Evolutionary conservation across 1,140 invertebrate genomes (phyloP), one percentile per base, ranked within the genome.

Genomic region (Antheraea pernyi): DNA sequence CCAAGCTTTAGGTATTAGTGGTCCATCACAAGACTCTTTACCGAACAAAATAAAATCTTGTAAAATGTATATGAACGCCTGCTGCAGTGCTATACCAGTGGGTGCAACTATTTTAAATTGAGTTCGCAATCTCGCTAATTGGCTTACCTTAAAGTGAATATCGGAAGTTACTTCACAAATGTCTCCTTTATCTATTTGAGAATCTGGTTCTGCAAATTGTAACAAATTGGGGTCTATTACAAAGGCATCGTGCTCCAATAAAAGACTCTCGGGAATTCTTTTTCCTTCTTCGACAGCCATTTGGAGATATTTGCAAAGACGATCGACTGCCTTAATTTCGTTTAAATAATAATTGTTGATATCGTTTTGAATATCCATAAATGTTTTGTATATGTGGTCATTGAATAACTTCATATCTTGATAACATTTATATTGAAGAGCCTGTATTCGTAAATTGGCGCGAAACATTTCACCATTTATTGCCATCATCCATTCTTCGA

Each of bases 271-370:
- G 65, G 91, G 85, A 46, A 94, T 85, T 64, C 74, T 71, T 75
- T 73, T 83, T 58, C 91, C 92, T 62, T 88, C 83, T 86, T 95
- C 94, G 58, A 95, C 92, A 3, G 94, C 94, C 74, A 89, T 85
- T 73, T 90, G 86, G 53, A 95, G 86, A 61, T 94, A 89, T 61
- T 92, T 90, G 67, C 93, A 93, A 59, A 94, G 83, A 18, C 92
- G 83, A 72, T 94, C 88, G 7, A 95, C 92, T 72, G 92, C 93
- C 73, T 92, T 85, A 19, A 94, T 89, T 79, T 95, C 94, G 42
- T 87, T 89, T 42, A 86, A 64, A 73, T 95, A 95, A 76, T 93
- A 89, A n/a, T 81, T 79, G 67, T 92, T 73, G n/a, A 94, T 93
- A 46, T 84, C 59, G 16, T 92, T 79, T 75, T 92, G 88, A 39